Evolutionary conservation across 2,113 vertebrate species (phyloP), one percentile per base, ranked within the genome.

Genomic region (Oryzias javanicus): DNA sequence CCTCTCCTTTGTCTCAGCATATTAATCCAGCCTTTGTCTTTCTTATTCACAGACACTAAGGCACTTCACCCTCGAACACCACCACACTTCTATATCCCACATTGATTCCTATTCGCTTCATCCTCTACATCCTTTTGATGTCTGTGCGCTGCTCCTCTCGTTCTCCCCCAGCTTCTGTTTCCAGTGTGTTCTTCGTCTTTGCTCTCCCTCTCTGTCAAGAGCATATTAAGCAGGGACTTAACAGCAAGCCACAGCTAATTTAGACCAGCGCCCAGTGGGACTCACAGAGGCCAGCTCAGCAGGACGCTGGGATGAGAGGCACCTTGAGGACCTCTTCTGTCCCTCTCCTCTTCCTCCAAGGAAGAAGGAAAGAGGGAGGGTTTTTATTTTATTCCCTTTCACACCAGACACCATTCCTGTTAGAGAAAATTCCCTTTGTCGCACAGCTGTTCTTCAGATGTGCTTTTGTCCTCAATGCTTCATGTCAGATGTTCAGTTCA

Each of bases 141-240:
- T 64, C 47, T 49, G 41, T 49, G 64, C 42, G 22, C 61, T n/a
- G 35, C 63, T n/a, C 49, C 45, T 56, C 25, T 67, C 44, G 60
- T 35, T 45, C 45, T 49, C 44, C 12, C n/a, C 63, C 44, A 35
- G 35, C 53, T 51, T 24, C 25, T 20, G n/a, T 35, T 60, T 48
- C 27, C 57, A 48, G 24, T 22, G 27, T 16, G 57, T 8, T 16
- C 10, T 15, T 49, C 18, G 64, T 49, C 27, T 66, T 61, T 42
- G 6, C 24, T 42, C 42, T 41, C 24, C 22, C 45, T 54, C 42
- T 64, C 70, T 76, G 60, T 74, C 67, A 57, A 70, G 55, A 81
- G 70, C 70, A 77, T 80, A 76, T 75, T 80, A 78, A 84, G 58
- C 64, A 52, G 60, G 24, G 72, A 60, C 77, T 72, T 72, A 77